phyloP scores from a whole-genome alignment of 2,113 vertebrate species.

The Colinus virginianus region DNA sequence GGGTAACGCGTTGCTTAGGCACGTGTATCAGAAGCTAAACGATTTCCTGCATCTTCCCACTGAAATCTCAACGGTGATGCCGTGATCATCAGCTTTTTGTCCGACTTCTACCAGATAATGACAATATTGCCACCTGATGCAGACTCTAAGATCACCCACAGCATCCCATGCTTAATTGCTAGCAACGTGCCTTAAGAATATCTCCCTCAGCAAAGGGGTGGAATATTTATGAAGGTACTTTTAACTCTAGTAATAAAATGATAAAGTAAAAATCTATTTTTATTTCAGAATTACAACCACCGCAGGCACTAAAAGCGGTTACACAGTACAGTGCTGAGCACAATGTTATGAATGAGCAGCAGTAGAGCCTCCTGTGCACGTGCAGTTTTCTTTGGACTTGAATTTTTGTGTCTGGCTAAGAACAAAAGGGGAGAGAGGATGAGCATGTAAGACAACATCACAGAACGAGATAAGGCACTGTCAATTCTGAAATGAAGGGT shows the following conservation, averaged over 20 bases:
- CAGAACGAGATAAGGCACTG: background rate
- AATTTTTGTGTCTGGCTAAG: background rate
- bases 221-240: background rate
- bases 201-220: background rate
- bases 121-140: background rate
- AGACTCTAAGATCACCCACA: background rate
- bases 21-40: accelerated
- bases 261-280: background rate
- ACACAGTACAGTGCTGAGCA: background rate
- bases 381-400: background rate
- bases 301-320: background rate
- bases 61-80: background rate
- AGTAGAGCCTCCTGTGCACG: background rate
- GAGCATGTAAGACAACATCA: accelerated
- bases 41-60: background rate
- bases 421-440: background rate
- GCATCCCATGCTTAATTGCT: background rate
- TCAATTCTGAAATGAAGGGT: background rate
- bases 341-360: constrained; percentile 45
- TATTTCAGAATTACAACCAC: constrained; percentile 1
- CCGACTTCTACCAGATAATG: background rate
- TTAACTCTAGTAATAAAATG: background rate
- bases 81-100: background rate
- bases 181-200: background rate
- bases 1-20: background rate